A percentile compares a stretch with the other conserved stretches of the same genome.
Conservation (phyloP, 2,113 vertebrate species). For the Sterna hirundo region DNA sequence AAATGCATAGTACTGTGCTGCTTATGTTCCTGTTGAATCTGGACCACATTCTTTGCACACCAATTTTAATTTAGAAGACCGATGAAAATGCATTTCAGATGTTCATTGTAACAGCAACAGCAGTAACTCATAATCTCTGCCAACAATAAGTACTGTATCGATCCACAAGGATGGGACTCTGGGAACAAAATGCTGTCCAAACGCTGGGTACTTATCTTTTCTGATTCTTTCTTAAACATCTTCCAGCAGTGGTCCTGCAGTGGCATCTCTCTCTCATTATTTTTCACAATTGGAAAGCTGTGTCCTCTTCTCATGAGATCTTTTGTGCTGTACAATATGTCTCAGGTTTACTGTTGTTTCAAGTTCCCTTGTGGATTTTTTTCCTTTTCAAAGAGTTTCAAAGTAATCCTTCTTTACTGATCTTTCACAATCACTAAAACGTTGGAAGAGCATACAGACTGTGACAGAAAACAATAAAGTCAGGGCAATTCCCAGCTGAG, state of each 20-base stretch:
- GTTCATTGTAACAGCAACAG: background rate
- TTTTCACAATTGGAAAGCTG: constrained; percentile 11
- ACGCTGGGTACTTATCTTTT: background rate
- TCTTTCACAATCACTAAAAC: background rate
- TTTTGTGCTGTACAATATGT: background rate
- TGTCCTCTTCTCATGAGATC: background rate
- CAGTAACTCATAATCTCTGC: background rate
- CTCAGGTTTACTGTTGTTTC: constrained; percentile 10
- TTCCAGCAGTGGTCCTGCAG: background rate
- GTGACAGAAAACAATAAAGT: constrained; percentile 11
- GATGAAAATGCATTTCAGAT: background rate
- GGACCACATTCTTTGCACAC: background rate
- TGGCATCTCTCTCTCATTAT: background rate
- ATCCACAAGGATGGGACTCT: background rate
- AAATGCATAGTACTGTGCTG: background rate
- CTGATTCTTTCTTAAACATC: background rate
- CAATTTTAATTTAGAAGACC: background rate
- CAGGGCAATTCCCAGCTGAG: constrained; percentile 20
- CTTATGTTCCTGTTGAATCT: background rate
- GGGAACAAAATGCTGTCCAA: background rate
- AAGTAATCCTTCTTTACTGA: background rate
- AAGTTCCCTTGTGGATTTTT: background rate
- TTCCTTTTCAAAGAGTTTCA: constrained; percentile 8
- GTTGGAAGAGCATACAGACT: background rate
- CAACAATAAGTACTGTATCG: background rate